Base-by-base conservation (phyloP, 2,797 vertebrate species). In the Poecilia wingei region DNA sequence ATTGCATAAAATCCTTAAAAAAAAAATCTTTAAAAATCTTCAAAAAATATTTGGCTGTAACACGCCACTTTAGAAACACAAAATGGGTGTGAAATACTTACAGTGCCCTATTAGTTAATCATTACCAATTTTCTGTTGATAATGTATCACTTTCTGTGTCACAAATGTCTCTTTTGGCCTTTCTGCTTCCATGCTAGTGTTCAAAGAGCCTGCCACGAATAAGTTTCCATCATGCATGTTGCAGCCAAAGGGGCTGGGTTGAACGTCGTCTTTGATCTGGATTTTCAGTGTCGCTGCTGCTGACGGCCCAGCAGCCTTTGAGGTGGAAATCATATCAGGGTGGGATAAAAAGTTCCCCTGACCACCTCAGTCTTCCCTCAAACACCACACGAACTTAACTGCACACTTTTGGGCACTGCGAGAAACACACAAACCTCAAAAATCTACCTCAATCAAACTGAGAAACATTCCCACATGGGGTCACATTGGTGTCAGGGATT, bases 401-500 rank as follows among this genome's bases (percentile, higher is more conserved):
- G 6, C 51, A 75, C 79, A 39, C 72, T 68, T 75, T 77, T 64
- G 47, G 79, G 53, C 45, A 49, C 55, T 22, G 74, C 47, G 51
- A 74, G 59, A 55, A 75, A 76, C 47, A 81, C 57, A 39, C 45
- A 83, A 78, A 69, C 73, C 77, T 59, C 51, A 75, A 43, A 82
- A 83, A 79, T 45, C 28, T 70, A 69, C 43, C 68, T 8, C 47
- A 76, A 80, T 68, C 79, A 80, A 71, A 64, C 12, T 53, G 70
- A 79, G 36, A 79, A 82, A 81, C 12, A 28, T 89, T 87, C 79
- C 80, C 73, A 85, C 72, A 79, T 76, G 82, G 88, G 91, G 89
- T 93, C 90, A 93, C 83, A 82, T 33, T 85, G 79, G 92, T 87
- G 90, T 90, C 86, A 92, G 85, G 80, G 82, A 88, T 86, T 90